Conservation (phyloP, 2,113 vertebrate genomes). For the Fukomys damarensis region DNA sequence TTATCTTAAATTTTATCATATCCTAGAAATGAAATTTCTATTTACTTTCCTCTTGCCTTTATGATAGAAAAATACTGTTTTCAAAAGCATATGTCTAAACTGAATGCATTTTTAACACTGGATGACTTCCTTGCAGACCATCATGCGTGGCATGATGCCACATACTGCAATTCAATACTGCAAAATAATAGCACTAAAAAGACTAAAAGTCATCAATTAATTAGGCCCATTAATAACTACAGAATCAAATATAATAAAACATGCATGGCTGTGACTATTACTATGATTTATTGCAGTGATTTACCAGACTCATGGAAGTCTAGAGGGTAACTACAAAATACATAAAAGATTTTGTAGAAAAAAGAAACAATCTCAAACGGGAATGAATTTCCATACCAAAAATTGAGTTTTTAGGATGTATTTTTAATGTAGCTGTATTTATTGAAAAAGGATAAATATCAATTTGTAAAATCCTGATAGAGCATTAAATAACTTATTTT, state of each 20-base stretch:
- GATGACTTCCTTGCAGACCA: background rate
- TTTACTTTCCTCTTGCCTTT: constrained; percentile 49
- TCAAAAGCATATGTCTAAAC: constrained; percentile 20
- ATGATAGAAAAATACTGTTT: constrained; percentile 31
- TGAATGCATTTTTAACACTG: constrained; percentile 9
- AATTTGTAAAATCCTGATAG: background rate
- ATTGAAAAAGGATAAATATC: background rate
- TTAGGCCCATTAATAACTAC: background rate
- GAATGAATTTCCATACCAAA: background rate
- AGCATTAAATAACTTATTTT: background rate
- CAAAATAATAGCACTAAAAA: background rate
- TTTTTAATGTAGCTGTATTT: background rate
- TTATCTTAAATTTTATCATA: constrained; percentile 52
- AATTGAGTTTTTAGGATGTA: background rate
- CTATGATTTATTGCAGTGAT: background rate
- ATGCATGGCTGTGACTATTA: background rate
- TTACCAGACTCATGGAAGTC: background rate
- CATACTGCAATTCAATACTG: background rate
- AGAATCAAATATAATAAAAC: constrained; percentile 18
- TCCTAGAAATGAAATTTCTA: background rate
- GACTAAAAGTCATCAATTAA: background rate
- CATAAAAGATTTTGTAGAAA: background rate
- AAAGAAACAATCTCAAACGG: constrained; percentile 9
- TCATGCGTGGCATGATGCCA: background rate
- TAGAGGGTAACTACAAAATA: constrained; percentile 40